Base-by-base conservation (phyloP, 2,113 vertebrate species). In the Labeo rohita region DNA sequence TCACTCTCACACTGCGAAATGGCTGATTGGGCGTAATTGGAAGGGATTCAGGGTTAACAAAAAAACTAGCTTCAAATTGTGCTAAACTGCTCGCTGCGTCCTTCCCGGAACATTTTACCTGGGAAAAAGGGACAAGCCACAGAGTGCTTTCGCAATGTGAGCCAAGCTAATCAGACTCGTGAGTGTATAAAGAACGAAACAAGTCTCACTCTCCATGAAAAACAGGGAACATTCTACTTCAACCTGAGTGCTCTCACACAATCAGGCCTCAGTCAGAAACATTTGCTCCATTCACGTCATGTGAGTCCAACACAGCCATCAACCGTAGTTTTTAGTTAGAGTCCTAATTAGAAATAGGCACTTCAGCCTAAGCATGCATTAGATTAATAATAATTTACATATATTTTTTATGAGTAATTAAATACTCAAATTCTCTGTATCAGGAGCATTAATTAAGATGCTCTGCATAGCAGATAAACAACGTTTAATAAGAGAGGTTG, bases 11-110 rank as follows among this genome's bases (percentile, higher is more conserved):
- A 73, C 79, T 45, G 79, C 13, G 39, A 70, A 61, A 82, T 43
- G 66, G 80, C 85, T 84, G 81, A 84, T 86, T 86, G 68, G 68
- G 15, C 56, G 13, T 84, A 86, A 86, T 86, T 89, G 73, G 28
- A 5, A 9, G 36, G 70, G 54, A 80, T 72, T 89, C 79, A 36
- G 52, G 75, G 76, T 70, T 86, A 68, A 70, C 16, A 79, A 45
- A 86, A 78, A 80, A 86, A 73, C 39, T 74, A 59, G 56, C 73
- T 49, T 66, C 43, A 68, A 68, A 82, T 82, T 82, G 63, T 70
- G 13, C 45, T 9, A 36, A 66, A 81, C 45, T 50, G 43, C 59
- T 65, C 8, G 12, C 39, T 65, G 61, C 6, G 15, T 66, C 23
- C 47, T 77, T 65, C 80, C 63, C 3, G 9, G 65, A 50, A 68